A percentile compares a stretch with the other conserved stretches of the same genome.
Conservation (phyloP, 2,797 vertebrate genomes). For the Selene dorsalis region DNA sequence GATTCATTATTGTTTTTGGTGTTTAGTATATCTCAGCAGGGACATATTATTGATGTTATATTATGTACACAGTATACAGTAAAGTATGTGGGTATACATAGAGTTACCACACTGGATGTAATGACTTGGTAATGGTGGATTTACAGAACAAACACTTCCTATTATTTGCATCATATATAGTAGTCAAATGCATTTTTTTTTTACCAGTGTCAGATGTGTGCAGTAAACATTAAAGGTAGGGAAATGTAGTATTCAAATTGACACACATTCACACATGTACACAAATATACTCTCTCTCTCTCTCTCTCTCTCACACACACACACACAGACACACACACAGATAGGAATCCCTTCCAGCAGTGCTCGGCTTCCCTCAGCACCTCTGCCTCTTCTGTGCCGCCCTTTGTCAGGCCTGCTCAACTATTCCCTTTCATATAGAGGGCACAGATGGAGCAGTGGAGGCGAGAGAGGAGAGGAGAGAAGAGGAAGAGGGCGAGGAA, state of each 20-base stretch:
- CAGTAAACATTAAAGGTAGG: constrained; percentile 36
- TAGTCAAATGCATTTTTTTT: constrained; percentile 31
- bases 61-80: no score
- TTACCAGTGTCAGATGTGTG: constrained; percentile 15
- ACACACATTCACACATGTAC: constrained; percentile 44
- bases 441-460: constrained; percentile 78
- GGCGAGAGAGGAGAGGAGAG: constrained; percentile 20
- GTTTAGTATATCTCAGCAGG: constrained; percentile 1
- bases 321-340: constrained; percentile 55
- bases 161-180: constrained; percentile 8
- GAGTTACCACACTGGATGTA: neutral
- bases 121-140: neutral
- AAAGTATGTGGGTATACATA: no score
- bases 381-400: constrained; percentile 79
- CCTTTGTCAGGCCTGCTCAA: constrained; percentile 80
- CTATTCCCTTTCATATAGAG: constrained; percentile 83
- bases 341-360: constrained; percentile 79
- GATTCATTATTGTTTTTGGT: constrained; percentile 1
- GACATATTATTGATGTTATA: no score
- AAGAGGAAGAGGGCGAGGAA: constrained; percentile 48
- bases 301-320: constrained; percentile 14
- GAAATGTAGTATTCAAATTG: constrained; percentile 58
- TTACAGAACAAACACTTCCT: constrained; percentile 17
- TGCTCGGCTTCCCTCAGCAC: constrained; percentile 78
- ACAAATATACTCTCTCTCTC: constrained; percentile 27